phyloP scores from a whole-genome alignment of 2,113 vertebrate species.

The Upupa epops region DNA sequence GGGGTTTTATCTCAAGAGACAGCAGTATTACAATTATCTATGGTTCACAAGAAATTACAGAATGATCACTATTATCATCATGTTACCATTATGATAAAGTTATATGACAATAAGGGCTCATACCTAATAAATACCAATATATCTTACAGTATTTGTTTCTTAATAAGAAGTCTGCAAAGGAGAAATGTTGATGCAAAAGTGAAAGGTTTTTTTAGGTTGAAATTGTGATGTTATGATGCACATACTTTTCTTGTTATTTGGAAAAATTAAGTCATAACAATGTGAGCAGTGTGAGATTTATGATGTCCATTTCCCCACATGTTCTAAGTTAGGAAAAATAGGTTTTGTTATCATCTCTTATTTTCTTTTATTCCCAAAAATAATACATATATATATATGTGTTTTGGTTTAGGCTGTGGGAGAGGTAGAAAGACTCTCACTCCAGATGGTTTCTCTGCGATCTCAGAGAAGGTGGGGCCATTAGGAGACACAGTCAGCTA shows the following conservation, averaged over 20 bases:
- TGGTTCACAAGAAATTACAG: background rate
- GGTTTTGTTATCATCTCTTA: no score
- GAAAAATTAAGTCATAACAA: background rate
- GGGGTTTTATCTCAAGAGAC: background rate
- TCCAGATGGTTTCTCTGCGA: no score
- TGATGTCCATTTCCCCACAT: background rate
- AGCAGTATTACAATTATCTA: background rate
- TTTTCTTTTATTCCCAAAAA: no score
- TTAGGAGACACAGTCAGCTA: no score
- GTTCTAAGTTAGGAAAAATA: no score
- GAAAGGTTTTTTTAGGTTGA: background rate
- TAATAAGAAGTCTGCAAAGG: background rate
- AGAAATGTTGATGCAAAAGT: background rate
- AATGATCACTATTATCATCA: background rate
- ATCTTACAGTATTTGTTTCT: background rate
- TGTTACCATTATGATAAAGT: background rate
- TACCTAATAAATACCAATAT: background rate
- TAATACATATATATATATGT: no score
- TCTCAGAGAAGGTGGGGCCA: no score
- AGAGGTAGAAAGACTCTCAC: no score
- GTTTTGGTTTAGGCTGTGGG: no score
- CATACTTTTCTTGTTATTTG: background rate
- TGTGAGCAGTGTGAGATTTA: background rate
- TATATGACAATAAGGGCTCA: background rate
- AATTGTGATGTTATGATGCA: background rate